Evolutionary conservation across 2,113 vertebrate genomes (phyloP).

Genomic region (Nothobranchius kuhntae): DNA sequence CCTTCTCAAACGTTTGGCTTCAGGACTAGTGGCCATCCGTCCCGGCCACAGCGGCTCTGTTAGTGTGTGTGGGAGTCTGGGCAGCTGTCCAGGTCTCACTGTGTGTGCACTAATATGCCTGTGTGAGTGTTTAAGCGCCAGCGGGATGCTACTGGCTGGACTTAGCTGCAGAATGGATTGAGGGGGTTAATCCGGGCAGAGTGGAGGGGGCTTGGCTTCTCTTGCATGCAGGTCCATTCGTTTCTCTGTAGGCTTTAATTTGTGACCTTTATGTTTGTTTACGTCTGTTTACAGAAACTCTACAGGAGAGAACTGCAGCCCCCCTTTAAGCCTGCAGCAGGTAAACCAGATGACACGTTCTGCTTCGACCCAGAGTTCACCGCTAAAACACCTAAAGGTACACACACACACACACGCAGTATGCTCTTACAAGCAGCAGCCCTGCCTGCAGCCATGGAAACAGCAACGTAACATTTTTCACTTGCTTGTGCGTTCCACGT

Average conservation of each 20-base stretch:
- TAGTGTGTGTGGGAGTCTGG: conserved; percentile 58
- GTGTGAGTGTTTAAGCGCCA: conserved; percentile 73
- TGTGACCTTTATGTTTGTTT: conserved; percentile 21
- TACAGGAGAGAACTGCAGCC: conserved; percentile 94
- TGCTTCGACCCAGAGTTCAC: conserved; percentile 99
- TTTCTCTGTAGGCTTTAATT: conserved; percentile 27
- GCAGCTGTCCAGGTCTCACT: conserved; percentile 70
- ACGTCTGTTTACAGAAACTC: conserved; percentile 82
- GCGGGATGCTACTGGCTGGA: conserved; percentile 64
- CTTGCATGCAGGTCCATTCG: conserved; percentile 39
- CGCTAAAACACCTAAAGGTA: conserved; percentile 98
- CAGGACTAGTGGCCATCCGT: conserved; percentile 60
- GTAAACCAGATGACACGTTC: conserved; percentile 97
- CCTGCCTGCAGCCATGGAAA: conserved; percentile 55
- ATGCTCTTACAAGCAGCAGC: conserved; percentile 13
- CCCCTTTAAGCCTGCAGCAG: conserved; percentile 94
- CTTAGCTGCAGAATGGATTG: conserved; percentile 32
- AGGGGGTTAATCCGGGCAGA: conserved; percentile 61
- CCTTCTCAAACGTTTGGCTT: conserved; percentile 69
- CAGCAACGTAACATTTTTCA: conserved; percentile 27
- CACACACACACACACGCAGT: conserved; percentile 12
- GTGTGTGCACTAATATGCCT: conserved; percentile 71
- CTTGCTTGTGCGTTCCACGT: conserved; percentile 25
- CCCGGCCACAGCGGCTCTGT: conserved; percentile 44
- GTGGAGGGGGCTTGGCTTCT: conserved; percentile 41